A percentile compares a stretch with the other conserved stretches of the same genome.
These are phyloP conservation scores for Lysandra bellargus DNA, from an alignment of 2,888 invertebrate species.

Conservation along the genomic window DNA sequence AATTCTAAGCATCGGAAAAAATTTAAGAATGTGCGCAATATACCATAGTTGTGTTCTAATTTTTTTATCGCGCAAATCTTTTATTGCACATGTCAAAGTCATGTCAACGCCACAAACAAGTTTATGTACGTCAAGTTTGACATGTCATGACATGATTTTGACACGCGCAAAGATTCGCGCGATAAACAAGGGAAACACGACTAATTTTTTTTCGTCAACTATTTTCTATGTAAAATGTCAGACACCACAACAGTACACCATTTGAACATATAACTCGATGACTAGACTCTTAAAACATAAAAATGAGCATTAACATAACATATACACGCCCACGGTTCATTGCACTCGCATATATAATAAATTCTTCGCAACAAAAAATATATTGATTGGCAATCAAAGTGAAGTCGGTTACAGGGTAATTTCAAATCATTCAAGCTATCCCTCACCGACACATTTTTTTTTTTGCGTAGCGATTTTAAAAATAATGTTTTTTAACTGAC, in stretches of 20 bases:
- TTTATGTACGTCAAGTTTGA: too few species aligned
- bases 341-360: slow-evolving; percentile 49
- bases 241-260: slow-evolving; percentile 24
- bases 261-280: slow-evolving; percentile 71
- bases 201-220: background rate
- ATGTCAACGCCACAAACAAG: too few species aligned
- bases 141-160: too few species aligned
- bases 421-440: too few species aligned
- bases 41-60: background rate
- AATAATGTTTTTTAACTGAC: too few species aligned
- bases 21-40: slow-evolving; percentile 28
- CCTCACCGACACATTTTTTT: too few species aligned
- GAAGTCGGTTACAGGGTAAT: background rate
- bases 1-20: slow-evolving; percentile 20
- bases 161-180: too few species aligned
- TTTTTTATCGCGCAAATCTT: too few species aligned
- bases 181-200: too few species aligned
- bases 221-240: slow-evolving; percentile 24
- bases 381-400: background rate
- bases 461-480: too few species aligned
- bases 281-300: slow-evolving; percentile 79
- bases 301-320: slow-evolving; percentile 78
- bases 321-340: slow-evolving; percentile 49
- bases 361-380: background rate
- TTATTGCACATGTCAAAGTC: too few species aligned